Conservation (phyloP, 2,888 invertebrate genomes). For the Tetragnatha montana region DNA sequence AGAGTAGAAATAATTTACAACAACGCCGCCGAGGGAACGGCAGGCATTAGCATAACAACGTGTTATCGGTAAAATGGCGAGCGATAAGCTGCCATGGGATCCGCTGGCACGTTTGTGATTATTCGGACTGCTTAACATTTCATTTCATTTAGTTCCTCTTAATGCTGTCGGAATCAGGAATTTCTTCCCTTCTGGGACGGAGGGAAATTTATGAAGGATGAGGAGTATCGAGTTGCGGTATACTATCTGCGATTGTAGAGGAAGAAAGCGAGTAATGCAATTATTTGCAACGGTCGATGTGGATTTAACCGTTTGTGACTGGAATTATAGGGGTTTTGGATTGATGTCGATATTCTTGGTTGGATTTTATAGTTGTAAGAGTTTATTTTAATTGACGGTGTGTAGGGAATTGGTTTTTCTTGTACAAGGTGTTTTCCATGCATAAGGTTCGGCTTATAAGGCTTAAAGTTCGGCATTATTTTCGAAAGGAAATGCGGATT, state of each 20-base stretch:
- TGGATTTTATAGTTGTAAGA: no score
- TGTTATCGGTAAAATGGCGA: constrained; percentile 32
- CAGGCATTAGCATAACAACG: constrained; percentile 28
- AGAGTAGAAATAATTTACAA: constrained; percentile 41
- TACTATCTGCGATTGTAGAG: neutral
- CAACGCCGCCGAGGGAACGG: neutral
- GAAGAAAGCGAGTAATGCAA: neutral
- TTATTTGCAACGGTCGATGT: neutral
- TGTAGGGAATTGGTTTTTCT: no score
- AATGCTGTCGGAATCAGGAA: constrained; percentile 2
- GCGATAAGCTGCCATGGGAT: constrained; percentile 31
- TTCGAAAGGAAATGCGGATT: no score
- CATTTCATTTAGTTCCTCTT: constrained; percentile 25
- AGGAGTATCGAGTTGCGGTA: neutral
- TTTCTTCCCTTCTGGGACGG: neutral
- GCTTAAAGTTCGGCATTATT: no score
- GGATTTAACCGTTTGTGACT: neutral
- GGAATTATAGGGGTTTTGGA: neutral
- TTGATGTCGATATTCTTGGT: no score
- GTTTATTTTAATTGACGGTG: no score
- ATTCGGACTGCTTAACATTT: constrained; percentile 39
- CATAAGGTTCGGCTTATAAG: no score
- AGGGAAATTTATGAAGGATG: neutral
- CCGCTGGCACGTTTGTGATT: neutral
- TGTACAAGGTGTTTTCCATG: no score